These are phyloP conservation scores for Crambe crambe DNA, from an alignment of 37 sponge, comb jelly and placozoan species.

Conservation along the genomic window DNA sequence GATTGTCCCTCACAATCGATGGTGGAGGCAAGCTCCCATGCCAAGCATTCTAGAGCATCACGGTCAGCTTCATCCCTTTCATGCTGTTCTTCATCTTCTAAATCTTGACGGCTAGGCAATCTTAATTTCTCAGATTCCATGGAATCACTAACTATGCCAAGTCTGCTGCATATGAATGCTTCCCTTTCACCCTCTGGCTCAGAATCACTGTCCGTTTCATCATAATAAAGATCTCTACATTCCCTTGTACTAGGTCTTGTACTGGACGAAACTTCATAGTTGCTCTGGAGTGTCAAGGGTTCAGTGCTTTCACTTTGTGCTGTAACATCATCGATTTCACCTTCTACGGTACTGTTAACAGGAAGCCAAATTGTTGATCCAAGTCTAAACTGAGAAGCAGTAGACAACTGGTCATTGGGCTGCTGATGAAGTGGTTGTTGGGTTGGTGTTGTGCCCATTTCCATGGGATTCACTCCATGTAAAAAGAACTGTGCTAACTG, in stretches of 20 bases:
- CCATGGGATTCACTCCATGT: slow-evolving; percentile 18
- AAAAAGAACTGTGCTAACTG: slow-evolving; percentile 39
- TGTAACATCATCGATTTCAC: neutral
- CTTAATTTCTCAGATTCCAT: neutral
- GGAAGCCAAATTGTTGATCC: slow-evolving; percentile 37
- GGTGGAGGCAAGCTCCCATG: slow-evolving; percentile 54
- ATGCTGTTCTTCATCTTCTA: neutral
- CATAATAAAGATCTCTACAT: neutral
- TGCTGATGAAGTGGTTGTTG: neutral
- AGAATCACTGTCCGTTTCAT: neutral
- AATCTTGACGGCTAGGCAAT: neutral
- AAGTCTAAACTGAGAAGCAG: slow-evolving; percentile 5
- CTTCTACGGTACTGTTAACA: neutral
- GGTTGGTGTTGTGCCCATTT: neutral
- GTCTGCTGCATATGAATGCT: neutral
- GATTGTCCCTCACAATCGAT: slow-evolving; percentile 1
- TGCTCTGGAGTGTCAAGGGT: neutral
- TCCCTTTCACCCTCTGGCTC: slow-evolving; percentile 5
- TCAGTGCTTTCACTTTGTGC: neutral
- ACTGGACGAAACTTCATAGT: neutral
- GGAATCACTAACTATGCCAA: neutral
- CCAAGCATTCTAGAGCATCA: slow-evolving; percentile 42
- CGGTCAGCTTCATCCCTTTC: slow-evolving; percentile 29
- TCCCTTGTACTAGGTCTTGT: neutral
- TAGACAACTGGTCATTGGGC: neutral